A percentile compares a stretch with the other conserved stretches of the same genome.
Conservation (phyloP, 2,113 vertebrate genomes). For the Sinosuthora webbiana region DNA sequence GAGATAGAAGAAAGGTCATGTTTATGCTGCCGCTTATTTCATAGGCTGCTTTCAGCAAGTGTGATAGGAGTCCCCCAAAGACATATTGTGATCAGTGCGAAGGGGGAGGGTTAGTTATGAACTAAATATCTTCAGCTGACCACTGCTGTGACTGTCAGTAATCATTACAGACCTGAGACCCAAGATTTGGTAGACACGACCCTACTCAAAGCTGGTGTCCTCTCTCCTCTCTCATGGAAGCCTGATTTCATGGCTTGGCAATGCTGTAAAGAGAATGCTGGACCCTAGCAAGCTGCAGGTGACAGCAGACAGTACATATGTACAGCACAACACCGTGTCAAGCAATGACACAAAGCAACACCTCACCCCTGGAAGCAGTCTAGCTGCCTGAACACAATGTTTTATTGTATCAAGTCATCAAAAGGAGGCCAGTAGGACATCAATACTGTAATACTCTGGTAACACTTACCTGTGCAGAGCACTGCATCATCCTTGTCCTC, state of each 20-base stretch:
- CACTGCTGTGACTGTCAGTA: neutral
- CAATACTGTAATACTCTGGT: neutral
- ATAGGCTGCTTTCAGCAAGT: neutral
- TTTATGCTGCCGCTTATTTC: neutral
- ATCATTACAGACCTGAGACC: neutral
- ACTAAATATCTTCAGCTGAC: neutral
- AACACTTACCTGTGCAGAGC: neutral
- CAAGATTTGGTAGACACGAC: neutral
- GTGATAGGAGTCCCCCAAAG: neutral
- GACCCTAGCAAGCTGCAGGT: neutral
- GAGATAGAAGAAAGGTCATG: neutral
- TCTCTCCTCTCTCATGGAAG: neutral
- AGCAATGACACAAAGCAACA: neutral
- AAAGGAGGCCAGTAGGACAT: neutral
- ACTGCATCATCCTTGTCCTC: accelerated
- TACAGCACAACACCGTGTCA: neutral
- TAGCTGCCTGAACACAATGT: neutral
- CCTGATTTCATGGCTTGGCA: neutral
- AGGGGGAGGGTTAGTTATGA: neutral
- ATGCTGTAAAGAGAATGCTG: neutral
- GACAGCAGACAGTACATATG: neutral
- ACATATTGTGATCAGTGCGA: neutral
- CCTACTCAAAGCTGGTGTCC: neutral
- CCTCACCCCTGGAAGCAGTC: neutral
- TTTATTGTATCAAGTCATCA: neutral